These are phyloP conservation scores for Cabera pusaria DNA, from an alignment of 2,888 invertebrate species.

Conservation along the genomic window DNA sequence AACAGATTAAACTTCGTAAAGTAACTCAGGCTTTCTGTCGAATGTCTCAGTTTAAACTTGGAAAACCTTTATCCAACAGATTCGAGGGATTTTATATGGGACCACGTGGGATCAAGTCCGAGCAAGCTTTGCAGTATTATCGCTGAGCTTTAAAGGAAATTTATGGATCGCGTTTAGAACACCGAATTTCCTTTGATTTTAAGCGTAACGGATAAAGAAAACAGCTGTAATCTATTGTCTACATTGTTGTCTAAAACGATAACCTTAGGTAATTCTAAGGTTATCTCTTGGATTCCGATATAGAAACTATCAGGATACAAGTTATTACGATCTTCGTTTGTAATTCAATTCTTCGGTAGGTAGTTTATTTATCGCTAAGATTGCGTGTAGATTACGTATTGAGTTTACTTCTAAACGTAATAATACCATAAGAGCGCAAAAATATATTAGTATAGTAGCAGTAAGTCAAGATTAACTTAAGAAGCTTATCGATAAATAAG, in stretches of 20 bases:
- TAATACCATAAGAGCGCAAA: not conserved
- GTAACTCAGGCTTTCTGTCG: slow-evolving; percentile 9
- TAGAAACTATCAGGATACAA: slow-evolving; percentile 20
- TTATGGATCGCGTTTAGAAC: slow-evolving; percentile 21
- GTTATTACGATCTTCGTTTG: slow-evolving; percentile 18
- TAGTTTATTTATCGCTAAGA: slow-evolving; percentile 1
- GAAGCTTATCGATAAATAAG: not conserved
- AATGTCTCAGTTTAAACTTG: slow-evolving; percentile 17
- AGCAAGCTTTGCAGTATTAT: slow-evolving; percentile 25
- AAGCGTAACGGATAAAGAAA: slow-evolving; percentile 7
- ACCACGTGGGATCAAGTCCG: slow-evolving; percentile 24
- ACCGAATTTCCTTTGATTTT: slow-evolving; percentile 16
- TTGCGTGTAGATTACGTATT: no score
- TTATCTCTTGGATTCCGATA: no score
- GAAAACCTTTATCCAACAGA: slow-evolving; percentile 18
- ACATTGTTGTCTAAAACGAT: no score
- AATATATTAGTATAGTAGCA: no score
- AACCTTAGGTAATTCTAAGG: no score
- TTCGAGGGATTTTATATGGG: slow-evolving; percentile 22
- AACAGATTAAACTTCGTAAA: no score
- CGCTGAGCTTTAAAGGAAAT: slow-evolving; percentile 24
- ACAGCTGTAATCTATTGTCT: not conserved
- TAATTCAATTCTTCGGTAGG: not conserved
- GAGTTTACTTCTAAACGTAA: no score
- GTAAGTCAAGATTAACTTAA: no score